Conservation (phyloP, 2,113 vertebrate genomes). For the Etheostoma spectabile region DNA sequence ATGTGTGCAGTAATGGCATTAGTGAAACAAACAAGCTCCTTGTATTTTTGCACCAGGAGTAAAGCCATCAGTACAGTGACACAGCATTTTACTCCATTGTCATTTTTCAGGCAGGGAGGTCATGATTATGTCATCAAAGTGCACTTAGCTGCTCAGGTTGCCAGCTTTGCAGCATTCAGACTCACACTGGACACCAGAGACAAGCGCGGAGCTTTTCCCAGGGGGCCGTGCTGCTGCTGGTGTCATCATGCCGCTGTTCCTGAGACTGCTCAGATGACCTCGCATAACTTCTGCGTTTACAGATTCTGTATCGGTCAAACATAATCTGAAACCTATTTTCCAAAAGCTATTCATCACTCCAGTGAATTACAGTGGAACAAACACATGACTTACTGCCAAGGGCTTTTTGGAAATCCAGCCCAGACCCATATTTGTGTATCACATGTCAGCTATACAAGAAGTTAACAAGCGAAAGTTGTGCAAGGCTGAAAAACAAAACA, state of each 20-base stretch:
- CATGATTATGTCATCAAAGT: slow-evolving; percentile 10
- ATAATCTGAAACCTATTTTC: slow-evolving; percentile 42
- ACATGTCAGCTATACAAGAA: slow-evolving; percentile 19
- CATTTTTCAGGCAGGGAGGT: background rate
- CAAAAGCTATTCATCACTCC: slow-evolving; percentile 11
- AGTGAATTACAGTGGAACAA: slow-evolving; percentile 32
- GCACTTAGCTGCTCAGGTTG: slow-evolving; percentile 23
- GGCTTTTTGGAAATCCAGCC: slow-evolving; percentile 30
- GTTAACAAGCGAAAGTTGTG: slow-evolving; percentile 34
- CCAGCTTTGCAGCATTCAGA: slow-evolving; percentile 18
- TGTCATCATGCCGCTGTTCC: slow-evolving; percentile 1
- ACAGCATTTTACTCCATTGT: background rate
- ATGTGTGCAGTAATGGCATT: background rate
- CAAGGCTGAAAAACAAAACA: slow-evolving; percentile 14
- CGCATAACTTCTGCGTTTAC: slow-evolving; percentile 2
- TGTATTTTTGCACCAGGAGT: background rate
- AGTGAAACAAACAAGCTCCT: background rate
- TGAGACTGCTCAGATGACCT: slow-evolving; percentile 32
- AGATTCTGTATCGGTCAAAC: slow-evolving; percentile 10
- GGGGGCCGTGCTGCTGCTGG: slow-evolving; percentile 21
- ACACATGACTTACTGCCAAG: slow-evolving; percentile 19
- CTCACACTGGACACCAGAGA: slow-evolving; percentile 31
- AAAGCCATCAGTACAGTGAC: background rate
- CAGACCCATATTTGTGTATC: slow-evolving; percentile 31
- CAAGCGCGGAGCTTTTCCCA: background rate